Evolutionary conservation across 2,888 invertebrate genomes (phyloP).

Genomic region (Coelinius sp.): DNA sequence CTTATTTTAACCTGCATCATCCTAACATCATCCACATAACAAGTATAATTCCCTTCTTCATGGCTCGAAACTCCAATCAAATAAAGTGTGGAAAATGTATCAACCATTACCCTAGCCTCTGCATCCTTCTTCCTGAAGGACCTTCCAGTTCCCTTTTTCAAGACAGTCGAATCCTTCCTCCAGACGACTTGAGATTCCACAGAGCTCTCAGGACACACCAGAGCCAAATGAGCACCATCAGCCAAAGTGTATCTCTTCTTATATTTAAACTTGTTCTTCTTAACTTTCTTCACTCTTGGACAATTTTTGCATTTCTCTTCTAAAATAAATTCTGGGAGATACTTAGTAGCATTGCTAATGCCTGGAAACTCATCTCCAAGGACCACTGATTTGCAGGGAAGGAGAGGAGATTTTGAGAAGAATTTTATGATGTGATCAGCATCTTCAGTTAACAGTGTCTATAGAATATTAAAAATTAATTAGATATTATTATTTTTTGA

Average conservation of each 20-base stretch:
- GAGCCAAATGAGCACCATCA: slow-evolving; percentile 73
- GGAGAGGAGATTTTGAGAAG: slow-evolving; percentile 55
- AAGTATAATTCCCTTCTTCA: slow-evolving; percentile 81
- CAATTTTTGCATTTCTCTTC: slow-evolving; percentile 61
- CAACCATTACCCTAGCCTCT: slow-evolving; percentile 73
- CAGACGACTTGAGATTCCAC: slow-evolving; percentile 73
- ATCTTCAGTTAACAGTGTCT: slow-evolving; percentile 21
- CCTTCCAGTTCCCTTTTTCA: slow-evolving; percentile 68
- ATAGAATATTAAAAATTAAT: neutral
- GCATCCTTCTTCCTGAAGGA: slow-evolving; percentile 63
- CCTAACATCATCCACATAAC: slow-evolving; percentile 76
- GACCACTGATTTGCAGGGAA: slow-evolving; percentile 68
- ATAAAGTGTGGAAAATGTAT: slow-evolving; percentile 74
- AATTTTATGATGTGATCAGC: slow-evolving; percentile 50
- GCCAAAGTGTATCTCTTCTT: slow-evolving; percentile 72
- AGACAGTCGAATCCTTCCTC: slow-evolving; percentile 72
- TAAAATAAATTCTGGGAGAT: slow-evolving; percentile 73
- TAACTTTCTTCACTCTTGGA: slow-evolving; percentile 58
- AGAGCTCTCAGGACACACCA: slow-evolving; percentile 74
- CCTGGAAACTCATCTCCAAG: slow-evolving; percentile 70
- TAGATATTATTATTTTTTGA: neutral
- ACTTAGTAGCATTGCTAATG: slow-evolving; percentile 70
- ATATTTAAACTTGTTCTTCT: slow-evolving; percentile 71
- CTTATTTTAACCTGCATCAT: slow-evolving; percentile 73
- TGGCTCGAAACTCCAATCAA: slow-evolving; percentile 74